Conservation (phyloP, 2,113 vertebrate genomes). For the Nothobranchius kuhntae region DNA sequence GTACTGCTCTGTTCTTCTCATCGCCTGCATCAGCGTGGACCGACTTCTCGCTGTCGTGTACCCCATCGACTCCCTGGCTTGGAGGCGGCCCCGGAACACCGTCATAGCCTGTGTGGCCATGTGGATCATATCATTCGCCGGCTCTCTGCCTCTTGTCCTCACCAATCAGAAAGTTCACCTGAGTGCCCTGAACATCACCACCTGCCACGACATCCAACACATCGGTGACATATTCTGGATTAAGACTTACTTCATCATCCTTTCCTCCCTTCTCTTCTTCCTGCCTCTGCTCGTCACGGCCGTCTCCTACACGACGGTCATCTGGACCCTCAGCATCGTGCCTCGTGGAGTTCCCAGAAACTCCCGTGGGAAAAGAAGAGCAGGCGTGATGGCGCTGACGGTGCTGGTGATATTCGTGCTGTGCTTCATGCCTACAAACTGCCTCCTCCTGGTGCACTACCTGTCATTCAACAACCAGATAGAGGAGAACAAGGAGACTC, state of each 20-base stretch:
- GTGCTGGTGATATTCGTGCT: conserved; percentile 89
- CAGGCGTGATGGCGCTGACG: conserved; percentile 81
- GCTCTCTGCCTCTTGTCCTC: conserved; percentile 84
- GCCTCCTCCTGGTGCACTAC: conserved; percentile 87
- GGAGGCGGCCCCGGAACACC: conserved; percentile 82
- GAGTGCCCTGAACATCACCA: conserved; percentile 82
- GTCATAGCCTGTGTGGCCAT: conserved; percentile 75
- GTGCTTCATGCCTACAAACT: conserved; percentile 91
- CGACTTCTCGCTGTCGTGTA: conserved; percentile 91
- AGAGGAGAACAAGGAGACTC: fast-evolving
- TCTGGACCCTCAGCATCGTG: conserved; percentile 72
- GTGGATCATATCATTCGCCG: conserved; percentile 84
- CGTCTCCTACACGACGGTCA: conserved; percentile 83
- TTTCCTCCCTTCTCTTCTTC: conserved; percentile 86
- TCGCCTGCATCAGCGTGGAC: conserved; percentile 89
- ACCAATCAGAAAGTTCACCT: conserved; percentile 82
- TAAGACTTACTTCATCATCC: conserved; percentile 83
- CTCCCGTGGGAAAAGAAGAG: conserved; percentile 80
- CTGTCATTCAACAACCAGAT: conserved; percentile 56
- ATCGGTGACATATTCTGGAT: conserved; percentile 37
- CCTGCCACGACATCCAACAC: conserved; percentile 80
- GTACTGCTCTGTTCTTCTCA: conserved; percentile 92
- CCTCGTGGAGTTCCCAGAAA: conserved; percentile 50
- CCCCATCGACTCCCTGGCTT: conserved; percentile 87
- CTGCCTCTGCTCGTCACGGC: conserved; percentile 84